These are phyloP conservation scores for Caenorhabditis uteleia DNA, from an alignment of 2,888 invertebrate species.

Conservation along the genomic window DNA sequence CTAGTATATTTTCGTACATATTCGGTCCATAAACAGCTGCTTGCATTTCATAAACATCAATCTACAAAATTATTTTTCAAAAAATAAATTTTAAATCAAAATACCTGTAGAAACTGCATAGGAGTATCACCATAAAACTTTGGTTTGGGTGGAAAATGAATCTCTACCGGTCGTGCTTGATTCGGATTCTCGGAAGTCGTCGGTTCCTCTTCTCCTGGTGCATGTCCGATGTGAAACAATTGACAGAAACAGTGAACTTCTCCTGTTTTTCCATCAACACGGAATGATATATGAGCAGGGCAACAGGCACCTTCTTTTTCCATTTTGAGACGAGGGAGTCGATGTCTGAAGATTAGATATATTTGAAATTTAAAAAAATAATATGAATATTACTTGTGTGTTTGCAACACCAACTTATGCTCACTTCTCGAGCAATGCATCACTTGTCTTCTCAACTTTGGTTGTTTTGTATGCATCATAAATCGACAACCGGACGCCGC, in stretches of 20 bases:
- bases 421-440: slow-evolving; percentile 50
- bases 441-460: slow-evolving; percentile 41
- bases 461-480: slow-evolving; percentile 50
- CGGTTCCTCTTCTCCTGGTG: slow-evolving; percentile 3
- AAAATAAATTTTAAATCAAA: neutral
- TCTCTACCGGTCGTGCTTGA: slow-evolving; percentile 19
- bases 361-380: neutral
- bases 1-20: slow-evolving; percentile 30
- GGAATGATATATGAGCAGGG: slow-evolving; percentile 45
- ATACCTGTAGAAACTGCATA: slow-evolving; percentile 44
- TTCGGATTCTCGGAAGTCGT: neutral
- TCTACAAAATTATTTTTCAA: slow-evolving; percentile 2
- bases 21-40: slow-evolving; percentile 29
- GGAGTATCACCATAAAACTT: slow-evolving; percentile 22
- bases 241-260: slow-evolving; percentile 36
- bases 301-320: slow-evolving; percentile 43
- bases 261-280: slow-evolving; percentile 31
- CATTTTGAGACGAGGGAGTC: slow-evolving; percentile 36
- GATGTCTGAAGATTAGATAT: slow-evolving; percentile 23
- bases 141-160: slow-evolving; percentile 37
- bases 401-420: slow-evolving; percentile 46
- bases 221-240: slow-evolving; percentile 45
- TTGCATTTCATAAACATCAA: slow-evolving; percentile 44
- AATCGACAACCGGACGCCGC: slow-evolving; percentile 30
- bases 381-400: slow-evolving; percentile 23